Base-by-base conservation (phyloP, 2,113 vertebrate genomes). In the Mystacornis crossleyi region DNA sequence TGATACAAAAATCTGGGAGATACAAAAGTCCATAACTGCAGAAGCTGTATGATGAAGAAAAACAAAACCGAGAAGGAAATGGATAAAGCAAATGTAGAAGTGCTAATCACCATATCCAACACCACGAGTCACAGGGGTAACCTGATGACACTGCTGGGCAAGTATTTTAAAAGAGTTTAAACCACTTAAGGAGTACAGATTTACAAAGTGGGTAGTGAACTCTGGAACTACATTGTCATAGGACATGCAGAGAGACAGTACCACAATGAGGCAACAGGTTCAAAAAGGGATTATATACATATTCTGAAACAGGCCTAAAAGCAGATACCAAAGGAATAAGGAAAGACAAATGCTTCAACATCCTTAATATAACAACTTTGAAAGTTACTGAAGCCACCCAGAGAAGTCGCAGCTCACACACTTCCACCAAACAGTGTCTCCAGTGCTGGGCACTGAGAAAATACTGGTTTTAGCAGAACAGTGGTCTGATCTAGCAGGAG, bases 191-290 rank as follows among this genome's bases (percentile, higher is more conserved):
- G 10, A 81, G 18, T 19, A 55, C 31, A 64, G 14, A 5, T 73
- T 75, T 45, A 48, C 24, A 14, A 70, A 74, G 36, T 2, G 6
- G 3, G 4, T 36, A 62, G 12, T 28, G n/a, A 91, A 14, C 8
- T 50, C 48, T 12, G 31, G 10, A 43, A 43, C 6, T 23, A 19
- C 4, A 3, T 15, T 73, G 45, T 40, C 54, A 16, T 33, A 28
- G 21, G 10, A n/a, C 2, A 0, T 14, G 8, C 36, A 31, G 28
- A 24, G 26, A 72, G 17, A 31, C 0, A 0, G 14, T 10, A 12
- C 45, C 48, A 77, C 38, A 77, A 11, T 20, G 8, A 81, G 10
- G 21, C 18, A 70, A 28, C 2, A 61, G 20, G 7, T 43, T 77
- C 23, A 61, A 51, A 74, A 82, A 25, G 11, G 8, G 16, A 42